Evolutionary conservation across 2,797 vertebrate species (phyloP), one percentile per base, ranked within the genome.

Genomic region (Heterohyrax brucei): DNA sequence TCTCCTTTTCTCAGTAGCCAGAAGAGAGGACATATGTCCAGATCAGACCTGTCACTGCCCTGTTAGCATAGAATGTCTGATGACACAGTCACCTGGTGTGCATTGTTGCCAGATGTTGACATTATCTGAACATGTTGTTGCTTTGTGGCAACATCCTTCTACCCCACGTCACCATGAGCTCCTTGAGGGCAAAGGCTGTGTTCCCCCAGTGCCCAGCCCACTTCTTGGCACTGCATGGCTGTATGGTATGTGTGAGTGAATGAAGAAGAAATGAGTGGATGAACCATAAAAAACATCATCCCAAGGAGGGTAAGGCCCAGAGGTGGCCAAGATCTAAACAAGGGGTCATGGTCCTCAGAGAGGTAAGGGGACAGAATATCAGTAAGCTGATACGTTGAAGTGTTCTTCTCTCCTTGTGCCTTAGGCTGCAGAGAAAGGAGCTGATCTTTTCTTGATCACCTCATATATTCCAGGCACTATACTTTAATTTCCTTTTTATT

Each of bases 201-300:
- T 95, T 93, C 95, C 86, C 95, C 79, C 77, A 44, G 83, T 18
- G 73, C 91, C 94, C 77, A 39, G 87, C 80, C 5, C 18, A 92
- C 93, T 95, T 96, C 89, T 95, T 91, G 91, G 89, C 91, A 82
- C 80, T 87, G 22, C 0, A 39, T 79, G 84, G 81, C 92, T 87
- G n/a, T 92, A 78, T 89, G 78, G 48, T 87, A 46, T 72, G 26
- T 80, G 72, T 86, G 93, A 95, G 66, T 91, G 87, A 94, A 94
- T 89, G 91, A 96, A 93, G 75, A 94, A 84, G 46, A 50, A 87
- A 82, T 93, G 93, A 93, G 93, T 44, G 39, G 84, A 95, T 96
- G 89, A 87, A 89, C 91, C 75, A 85, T 95, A 95, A 95, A 95
- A 95, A 95, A 75, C 81, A 91, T 70, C 94, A 95, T 72, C 64